Conservation (phyloP, 2,888 invertebrate species). For the Schrankia costaestrigalis region DNA sequence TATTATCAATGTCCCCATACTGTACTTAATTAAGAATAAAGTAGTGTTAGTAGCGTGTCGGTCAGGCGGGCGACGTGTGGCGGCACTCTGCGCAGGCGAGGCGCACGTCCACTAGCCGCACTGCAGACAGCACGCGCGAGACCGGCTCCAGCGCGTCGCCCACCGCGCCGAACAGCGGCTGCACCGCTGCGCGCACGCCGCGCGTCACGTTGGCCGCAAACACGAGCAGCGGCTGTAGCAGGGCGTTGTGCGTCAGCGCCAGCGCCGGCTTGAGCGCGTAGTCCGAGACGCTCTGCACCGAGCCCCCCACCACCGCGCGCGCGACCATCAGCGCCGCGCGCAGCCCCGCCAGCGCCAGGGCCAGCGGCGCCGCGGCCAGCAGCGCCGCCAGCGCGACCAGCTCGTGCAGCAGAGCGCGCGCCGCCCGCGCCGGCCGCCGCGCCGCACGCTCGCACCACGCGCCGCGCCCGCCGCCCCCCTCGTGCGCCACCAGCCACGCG, state of each 20-base stretch:
- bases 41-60: no score
- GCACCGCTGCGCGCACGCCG: slow-evolving; percentile 81
- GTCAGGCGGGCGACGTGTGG: slow-evolving; percentile 1
- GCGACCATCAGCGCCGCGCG: slow-evolving; percentile 27
- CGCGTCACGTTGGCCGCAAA: slow-evolving; percentile 82
- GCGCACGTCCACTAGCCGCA: slow-evolving; percentile 45
- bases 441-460: slow-evolving; percentile 29
- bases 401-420: slow-evolving; percentile 77
- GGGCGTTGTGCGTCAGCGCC: slow-evolving; percentile 84
- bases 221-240: slow-evolving; percentile 85
- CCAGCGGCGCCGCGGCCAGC: slow-evolving; percentile 82
- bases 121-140: slow-evolving; percentile 38
- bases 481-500: slow-evolving; percentile 36
- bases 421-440: slow-evolving; percentile 27
- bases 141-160: slow-evolving; percentile 42
- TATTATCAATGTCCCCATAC: no score
- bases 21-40: no score
- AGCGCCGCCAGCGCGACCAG: slow-evolving; percentile 80
- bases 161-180: slow-evolving; percentile 37
- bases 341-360: slow-evolving; percentile 71
- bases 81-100: slow-evolving; percentile 14
- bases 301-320: slow-evolving; percentile 39
- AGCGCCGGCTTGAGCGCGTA: slow-evolving; percentile 85
- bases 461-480: slow-evolving; percentile 21
- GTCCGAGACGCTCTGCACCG: slow-evolving; percentile 70